Conservation (phyloP, 2,797 vertebrate species). For the Gymnoscopelus microlampas region DNA sequence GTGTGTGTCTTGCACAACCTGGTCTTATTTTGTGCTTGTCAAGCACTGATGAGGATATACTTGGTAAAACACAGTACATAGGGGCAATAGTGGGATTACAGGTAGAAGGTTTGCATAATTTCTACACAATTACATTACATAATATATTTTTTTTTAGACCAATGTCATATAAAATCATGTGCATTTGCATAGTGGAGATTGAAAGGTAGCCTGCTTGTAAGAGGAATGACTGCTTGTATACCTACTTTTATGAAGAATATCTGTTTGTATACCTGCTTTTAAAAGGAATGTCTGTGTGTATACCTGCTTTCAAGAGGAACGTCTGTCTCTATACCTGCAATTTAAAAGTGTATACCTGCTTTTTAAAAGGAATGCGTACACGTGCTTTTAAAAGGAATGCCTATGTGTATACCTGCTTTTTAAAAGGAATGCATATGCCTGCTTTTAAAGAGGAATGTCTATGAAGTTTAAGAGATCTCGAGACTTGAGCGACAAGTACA, state of each 20-base stretch:
- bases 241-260: neutral
- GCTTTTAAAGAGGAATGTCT: constrained; percentile 69
- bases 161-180: no score
- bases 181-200: no score
- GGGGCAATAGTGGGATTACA: constrained; percentile 45
- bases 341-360: constrained; percentile 37
- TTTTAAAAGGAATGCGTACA: constrained; percentile 3
- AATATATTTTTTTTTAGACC: no score
- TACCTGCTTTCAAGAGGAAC: no score
- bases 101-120: constrained; percentile 2
- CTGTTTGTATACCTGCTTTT: constrained; percentile 44
- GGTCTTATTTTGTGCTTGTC: constrained; percentile 44
- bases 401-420: neutral
- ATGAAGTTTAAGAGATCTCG: constrained; percentile 64
- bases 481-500: constrained; percentile 40
- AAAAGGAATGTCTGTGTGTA: constrained; percentile 66
- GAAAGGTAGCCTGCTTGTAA: no score
- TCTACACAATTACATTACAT: no score
- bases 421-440: constrained; percentile 31
- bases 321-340: neutral
- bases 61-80: constrained; percentile 46
- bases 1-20: constrained; percentile 18
- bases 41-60: constrained; percentile 36
- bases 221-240: no score
- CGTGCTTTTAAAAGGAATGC: no score